A percentile compares a stretch with the other conserved stretches of the same genome.
Evolutionary conservation across 2,113 vertebrate genomes (phyloP).

Genomic region (Tauraco erythrolophus): DNA sequence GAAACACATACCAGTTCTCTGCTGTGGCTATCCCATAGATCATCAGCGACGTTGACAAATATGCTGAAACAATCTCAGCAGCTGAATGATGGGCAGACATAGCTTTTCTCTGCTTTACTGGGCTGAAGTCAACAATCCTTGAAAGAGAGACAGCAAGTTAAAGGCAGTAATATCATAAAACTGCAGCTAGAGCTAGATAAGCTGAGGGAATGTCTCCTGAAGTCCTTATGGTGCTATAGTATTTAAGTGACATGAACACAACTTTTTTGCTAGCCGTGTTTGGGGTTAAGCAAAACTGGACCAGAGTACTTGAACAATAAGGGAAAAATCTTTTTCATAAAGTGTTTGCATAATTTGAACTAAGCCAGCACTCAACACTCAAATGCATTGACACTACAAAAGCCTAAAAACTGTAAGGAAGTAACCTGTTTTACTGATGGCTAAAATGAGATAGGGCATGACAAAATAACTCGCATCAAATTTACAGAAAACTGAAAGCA

Average conservation of each 20-base stretch:
- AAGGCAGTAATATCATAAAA: neutral
- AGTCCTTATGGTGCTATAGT: neutral
- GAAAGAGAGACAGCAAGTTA: neutral
- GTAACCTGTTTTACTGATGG: neutral
- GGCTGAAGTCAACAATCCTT: neutral
- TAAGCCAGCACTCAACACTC: neutral
- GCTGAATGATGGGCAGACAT: neutral
- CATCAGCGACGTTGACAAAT: accelerated
- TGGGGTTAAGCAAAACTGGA: neutral
- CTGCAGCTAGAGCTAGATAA: neutral
- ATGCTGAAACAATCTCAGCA: neutral
- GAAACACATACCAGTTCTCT: neutral
- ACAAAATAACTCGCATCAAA: neutral
- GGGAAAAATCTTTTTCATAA: neutral
- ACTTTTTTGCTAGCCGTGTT: neutral
- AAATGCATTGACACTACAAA: neutral
- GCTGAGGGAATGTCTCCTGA: accelerated
- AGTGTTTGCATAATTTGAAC: neutral
- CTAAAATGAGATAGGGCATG: neutral
- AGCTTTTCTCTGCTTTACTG: neutral
- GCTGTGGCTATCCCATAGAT: neutral
- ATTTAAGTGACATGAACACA: neutral
- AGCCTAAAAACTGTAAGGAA: neutral
- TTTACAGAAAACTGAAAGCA: neutral
- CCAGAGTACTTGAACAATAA: neutral